Base-by-base conservation (phyloP, 1,140 invertebrate genomes). In the Tyrophagus putrescentiae region DNA sequence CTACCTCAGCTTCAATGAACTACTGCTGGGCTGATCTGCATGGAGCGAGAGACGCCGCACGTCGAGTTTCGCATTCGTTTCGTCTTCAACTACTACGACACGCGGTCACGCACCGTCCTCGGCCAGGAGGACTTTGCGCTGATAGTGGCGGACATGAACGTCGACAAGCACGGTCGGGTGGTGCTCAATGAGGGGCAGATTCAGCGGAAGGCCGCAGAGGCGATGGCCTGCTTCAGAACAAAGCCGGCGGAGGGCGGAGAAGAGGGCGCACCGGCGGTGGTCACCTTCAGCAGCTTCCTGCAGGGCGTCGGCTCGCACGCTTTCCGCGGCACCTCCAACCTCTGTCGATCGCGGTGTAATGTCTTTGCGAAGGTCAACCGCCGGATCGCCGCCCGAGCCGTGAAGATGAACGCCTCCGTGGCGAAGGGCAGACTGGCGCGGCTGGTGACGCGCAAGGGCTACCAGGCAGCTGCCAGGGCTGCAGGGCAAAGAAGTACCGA, bases 41-140 rank as follows among this genome's bases (percentile, higher is more conserved):
- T 78, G 62, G 78, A 79, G 58, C 75, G 73, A 0, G 65, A 60
- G 21, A 79, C 77, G 18, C 73, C 72, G 31, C 78, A 79, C 70
- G 52, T 5, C 5, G 52, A 61, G 29, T 4, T 62, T 4, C 7
- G 62, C 28, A 44, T 33, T 34, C 36, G 42, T 13, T 62, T 56
- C 28, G 57, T 62, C 9, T 62, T 62, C 23, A 18, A 53, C 4
- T 62, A 61, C 34, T 62, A 62, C 44, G 61, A 62, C 36, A n/a
- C 44, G 11, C 52, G 60, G n/a, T 31, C 23, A 4, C 34, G 57
- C 32, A 27, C 25, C 3, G 11, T 60, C 5, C 27, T 60, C 7
- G n/a, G 16, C 27, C 5, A 60, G 7, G 25, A 27, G 13, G 60
- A 61, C 3, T 34, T 61, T 13, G 29, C 11, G 21, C 1, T n/a